These are phyloP conservation scores for Periparus ater DNA, from an alignment of 2,797 vertebrate species.

Conservation along the genomic window DNA sequence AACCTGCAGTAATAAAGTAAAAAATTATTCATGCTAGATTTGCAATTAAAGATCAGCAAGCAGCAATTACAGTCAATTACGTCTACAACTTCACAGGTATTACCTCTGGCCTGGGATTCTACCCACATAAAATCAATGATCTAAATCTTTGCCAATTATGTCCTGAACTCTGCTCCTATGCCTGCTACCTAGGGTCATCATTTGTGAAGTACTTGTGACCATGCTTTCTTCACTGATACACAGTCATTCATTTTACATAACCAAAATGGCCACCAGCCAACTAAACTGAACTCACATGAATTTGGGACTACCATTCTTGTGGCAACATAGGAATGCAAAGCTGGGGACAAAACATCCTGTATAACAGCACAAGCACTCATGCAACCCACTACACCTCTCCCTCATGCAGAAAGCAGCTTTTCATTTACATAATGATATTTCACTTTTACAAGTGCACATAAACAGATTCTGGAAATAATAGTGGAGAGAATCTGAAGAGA, in stretches of 20 bases:
- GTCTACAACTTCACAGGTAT: neutral
- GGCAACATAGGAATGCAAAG: neutral
- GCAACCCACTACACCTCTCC: neutral
- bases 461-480: neutral
- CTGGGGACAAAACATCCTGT: neutral
- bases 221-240: neutral
- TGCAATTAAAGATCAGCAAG: neutral
- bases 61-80: neutral
- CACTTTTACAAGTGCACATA: neutral
- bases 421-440: neutral
- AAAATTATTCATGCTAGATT: neutral
- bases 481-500: neutral
- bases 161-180: neutral
- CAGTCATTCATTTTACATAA: neutral
- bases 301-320: neutral
- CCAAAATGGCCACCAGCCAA: neutral
- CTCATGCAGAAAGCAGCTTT: neutral
- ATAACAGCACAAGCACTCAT: neutral
- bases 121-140: neutral
- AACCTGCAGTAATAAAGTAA: constrained; percentile 59
- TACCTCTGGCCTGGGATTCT: neutral
- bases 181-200: neutral
- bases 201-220: neutral
- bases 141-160: neutral
- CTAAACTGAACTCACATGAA: neutral